Evolutionary conservation across 2,113 vertebrate genomes (phyloP).

Genomic region (Vidua macroura): DNA sequence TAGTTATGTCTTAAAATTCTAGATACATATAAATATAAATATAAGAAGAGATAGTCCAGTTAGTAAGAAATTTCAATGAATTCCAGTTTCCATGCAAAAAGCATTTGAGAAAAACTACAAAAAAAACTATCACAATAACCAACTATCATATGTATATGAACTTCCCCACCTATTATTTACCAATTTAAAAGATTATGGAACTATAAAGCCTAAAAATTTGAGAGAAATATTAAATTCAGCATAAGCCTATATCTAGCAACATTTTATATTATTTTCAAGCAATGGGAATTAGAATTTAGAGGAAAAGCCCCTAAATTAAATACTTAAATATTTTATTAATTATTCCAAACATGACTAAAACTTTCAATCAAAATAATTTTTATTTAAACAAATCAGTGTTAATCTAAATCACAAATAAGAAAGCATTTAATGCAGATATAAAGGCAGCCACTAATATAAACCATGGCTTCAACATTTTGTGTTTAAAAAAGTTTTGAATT

Average conservation of each 20-base stretch:
- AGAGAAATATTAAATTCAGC: neutral
- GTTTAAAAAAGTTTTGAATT: neutral
- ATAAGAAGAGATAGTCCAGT: neutral
- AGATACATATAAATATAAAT: neutral
- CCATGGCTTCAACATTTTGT: neutral
- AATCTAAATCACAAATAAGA: neutral
- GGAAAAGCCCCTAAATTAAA: fast-evolving
- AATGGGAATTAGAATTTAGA: neutral
- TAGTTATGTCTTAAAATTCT: neutral
- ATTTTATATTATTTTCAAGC: neutral
- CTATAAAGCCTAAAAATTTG: neutral
- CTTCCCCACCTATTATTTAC: neutral
- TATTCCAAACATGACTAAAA: neutral
- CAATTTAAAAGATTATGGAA: neutral
- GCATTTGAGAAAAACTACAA: neutral
- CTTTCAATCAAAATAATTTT: neutral
- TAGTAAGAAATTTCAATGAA: neutral
- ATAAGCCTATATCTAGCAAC: neutral
- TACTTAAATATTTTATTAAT: neutral
- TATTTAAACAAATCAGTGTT: neutral
- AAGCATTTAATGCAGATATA: neutral
- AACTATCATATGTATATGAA: neutral
- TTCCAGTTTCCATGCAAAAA: neutral
- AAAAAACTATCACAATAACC: neutral
- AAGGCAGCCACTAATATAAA: neutral